Base-by-base conservation (phyloP, 2,888 invertebrate species). In the Drosophila austrosaltans region DNA sequence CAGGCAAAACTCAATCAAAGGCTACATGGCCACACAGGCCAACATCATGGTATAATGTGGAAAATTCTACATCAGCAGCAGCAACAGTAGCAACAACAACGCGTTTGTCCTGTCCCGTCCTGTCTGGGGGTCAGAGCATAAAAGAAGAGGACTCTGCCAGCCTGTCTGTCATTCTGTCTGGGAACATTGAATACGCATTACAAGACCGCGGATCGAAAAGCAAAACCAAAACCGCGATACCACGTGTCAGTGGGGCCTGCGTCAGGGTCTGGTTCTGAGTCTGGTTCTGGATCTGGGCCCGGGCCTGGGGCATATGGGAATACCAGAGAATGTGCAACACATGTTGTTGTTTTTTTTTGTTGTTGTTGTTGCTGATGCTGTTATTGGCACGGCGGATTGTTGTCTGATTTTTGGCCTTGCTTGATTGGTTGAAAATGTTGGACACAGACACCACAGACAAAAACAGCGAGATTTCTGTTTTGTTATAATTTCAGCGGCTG, bases 151-250 rank as follows among this genome's bases (percentile, higher is more conserved):
- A 48, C 48, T 58, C 20, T 20, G 53, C 25, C 74, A 40, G 64
- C 68, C 73, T 36, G 70, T 69, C 73, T 69, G 76, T 69, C 72
- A 70, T 67, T 64, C 74, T 82, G 82, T 78, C 89, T 76, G 76
- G 76, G 75, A 89, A 89, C 89, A 85, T 85, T 85, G 85, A 89
- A 85, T 85, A 89, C 85, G 85, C 85, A 85, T 85, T 85, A 85
- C 85, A 85, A 89, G 89, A 89, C 88, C 89, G 88, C 89, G 86
- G 61, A 72, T 68, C 68, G 56, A 72, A 72, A 72, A 72, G 75
- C 77, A 77, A 69, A 82, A 81, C 84, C 83, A 78, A 79, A 59
- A 66, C 63, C 57, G 75, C 70, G 72, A 87, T 87, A 89, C 89
- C 89, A 84, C 87, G 82, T 84, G 89, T 87, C 89, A 89, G 89